These are phyloP conservation scores for Drosophila borealis DNA, from an alignment of 2,888 invertebrate species.

Conservation along the genomic window DNA sequence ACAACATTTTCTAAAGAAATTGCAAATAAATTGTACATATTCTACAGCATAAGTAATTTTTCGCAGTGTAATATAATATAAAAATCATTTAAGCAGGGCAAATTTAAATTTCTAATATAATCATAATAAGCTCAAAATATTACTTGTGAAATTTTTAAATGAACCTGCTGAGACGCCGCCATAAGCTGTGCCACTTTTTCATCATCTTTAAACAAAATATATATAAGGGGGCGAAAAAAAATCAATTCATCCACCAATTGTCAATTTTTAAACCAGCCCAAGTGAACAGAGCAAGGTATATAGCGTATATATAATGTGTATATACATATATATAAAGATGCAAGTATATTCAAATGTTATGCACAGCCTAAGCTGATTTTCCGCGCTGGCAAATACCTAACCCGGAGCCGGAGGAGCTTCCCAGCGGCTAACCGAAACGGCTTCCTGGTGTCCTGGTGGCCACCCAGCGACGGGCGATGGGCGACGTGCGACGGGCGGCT, in stretches of 20 bases:
- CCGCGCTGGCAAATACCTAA: slow-evolving; percentile 40
- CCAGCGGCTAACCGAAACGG: neutral
- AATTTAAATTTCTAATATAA: slow-evolving; percentile 40
- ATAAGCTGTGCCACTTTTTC: slow-evolving; percentile 32
- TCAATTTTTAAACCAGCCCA: slow-evolving; percentile 49
- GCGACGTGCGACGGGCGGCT: slow-evolving; percentile 48
- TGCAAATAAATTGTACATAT: neutral
- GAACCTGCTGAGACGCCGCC: slow-evolving; percentile 29
- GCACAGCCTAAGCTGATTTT: slow-evolving; percentile 77
- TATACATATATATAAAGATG: neutral
- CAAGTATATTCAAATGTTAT: slow-evolving; percentile 69
- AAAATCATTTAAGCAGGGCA: slow-evolving; percentile 6
- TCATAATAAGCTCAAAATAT: slow-evolving; percentile 41
- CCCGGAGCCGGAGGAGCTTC: slow-evolving; percentile 7
- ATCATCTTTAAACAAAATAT: slow-evolving; percentile 28
- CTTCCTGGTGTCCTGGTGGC: no score
- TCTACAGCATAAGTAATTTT: neutral
- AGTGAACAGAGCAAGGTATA: slow-evolving; percentile 16
- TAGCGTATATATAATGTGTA: slow-evolving; percentile 12
- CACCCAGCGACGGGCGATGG: slow-evolving; percentile 5
- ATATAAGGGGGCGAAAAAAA: slow-evolving; percentile 1
- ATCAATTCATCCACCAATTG: slow-evolving; percentile 50
- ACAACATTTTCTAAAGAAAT: neutral
- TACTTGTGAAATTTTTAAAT: slow-evolving; percentile 36
- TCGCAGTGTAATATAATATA: slow-evolving; percentile 13